Evolutionary conservation across 2,797 vertebrate genomes (phyloP), one percentile per base, ranked within the genome.

Genomic region (Hypotaenidia philippensis): DNA sequence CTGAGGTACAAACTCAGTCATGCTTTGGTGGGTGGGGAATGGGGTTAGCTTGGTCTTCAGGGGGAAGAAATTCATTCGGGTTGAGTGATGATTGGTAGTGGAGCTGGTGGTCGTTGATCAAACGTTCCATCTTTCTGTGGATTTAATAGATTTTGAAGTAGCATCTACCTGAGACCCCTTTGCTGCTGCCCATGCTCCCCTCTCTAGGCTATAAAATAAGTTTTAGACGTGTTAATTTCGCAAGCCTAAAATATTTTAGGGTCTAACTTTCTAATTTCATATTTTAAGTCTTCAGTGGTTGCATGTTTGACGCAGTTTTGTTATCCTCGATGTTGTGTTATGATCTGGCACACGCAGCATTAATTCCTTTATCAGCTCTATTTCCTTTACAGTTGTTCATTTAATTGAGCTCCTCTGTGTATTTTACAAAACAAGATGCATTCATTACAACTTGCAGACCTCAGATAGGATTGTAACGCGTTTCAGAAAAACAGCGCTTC

Each of bases 311-410:
- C 95, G 47, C 59, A 86, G 60, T 89, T 97, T 95, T 96, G 93
- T 97, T 97, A 95, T 97, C 89, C 96, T 87, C 93, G 94, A 93
- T 97, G 95, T 90, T 92, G 19, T 60, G 95, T 95, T 95, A 41
- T 78, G 96, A 97, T 98, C 85, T 93, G 81, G 89, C 89, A 88
- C 85, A 26, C 59, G 61, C 84, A 90, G 76, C 81, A 84, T 94
- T 96, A 94, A 95, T 97, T 97, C 95, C 94, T 95, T 97, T 96
- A 97, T 96, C 95, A 97, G 96, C 93, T 93, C 90, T 79, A 19
- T 96, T 96, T 97, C 96, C 94, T 95, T 93, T 89, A 70, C 94
- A 89, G 94, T 94, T 94, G 92, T 81, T 97, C 83, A 52, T 96
- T 97, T 96, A 96, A 90, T 87, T 86, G 95, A 97, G 94, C 83